Evolutionary conservation across 2,797 vertebrate species (phyloP), one percentile per base, ranked within the genome.

Genomic region (Poecile montanus): DNA sequence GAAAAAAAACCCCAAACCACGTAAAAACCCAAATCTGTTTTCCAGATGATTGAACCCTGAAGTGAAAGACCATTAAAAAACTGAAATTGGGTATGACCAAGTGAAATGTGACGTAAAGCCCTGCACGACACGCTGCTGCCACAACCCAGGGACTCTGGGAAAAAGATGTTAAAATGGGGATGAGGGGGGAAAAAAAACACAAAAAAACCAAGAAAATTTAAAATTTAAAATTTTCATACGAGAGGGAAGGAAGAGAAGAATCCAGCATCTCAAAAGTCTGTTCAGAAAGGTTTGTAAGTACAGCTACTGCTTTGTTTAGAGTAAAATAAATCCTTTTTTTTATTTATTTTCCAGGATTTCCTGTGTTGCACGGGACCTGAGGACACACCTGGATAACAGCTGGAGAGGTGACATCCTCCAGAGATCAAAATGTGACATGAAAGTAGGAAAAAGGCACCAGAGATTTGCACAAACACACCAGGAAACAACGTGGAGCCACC

Each of bases 21-120:
- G 23, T 62, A 85, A 80, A 85, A 91, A 85, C 48, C 23, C 45
- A 10, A 78, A 73, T 82, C 56, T 50, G 85, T 63, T 91, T 76
- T 65, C 95, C 93, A 87, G 58, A 29, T 48, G 57, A 73, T 85
- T 65, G 75, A 58, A 79, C 76, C 10, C 4, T 18, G 30, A 71
- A 56, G 38, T 11, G 34, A 51, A 36, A 68, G 56, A 60, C 34
- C 20, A 36, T 47, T 38, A 27, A 68, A 77, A 76, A 82, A 76
- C 3, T 50, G 40, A 22, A 89, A 60, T 79, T 2, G 19, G 32
- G 62, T 80, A 50, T 67, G 54, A 66, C 72, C 50, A 30, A 77
- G 74, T 8, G 82, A 58, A 68, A 2, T 61, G 67, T 14, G 85
- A 68, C 40, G 27, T 1, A 56, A 77, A 77, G 16, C 42, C 67